Conservation (phyloP, 1,140 invertebrate species). For the Nymphalis io region DNA sequence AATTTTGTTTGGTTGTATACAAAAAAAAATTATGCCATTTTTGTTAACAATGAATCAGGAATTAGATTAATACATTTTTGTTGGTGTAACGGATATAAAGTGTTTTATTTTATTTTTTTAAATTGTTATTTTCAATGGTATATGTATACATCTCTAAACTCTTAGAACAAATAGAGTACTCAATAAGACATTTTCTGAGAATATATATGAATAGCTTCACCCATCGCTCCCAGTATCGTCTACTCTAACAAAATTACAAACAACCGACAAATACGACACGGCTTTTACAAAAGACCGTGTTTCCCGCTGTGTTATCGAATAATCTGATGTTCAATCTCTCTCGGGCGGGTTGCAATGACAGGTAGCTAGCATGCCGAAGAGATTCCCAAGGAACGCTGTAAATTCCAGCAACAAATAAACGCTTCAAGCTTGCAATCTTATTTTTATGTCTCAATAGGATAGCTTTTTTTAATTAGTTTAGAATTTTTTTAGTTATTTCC, state of each 20-base stretch:
- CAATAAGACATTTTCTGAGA: background rate
- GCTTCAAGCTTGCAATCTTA: constrained; percentile 39
- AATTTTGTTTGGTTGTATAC: no score
- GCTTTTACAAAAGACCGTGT: constrained; percentile 39
- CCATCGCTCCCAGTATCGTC: constrained; percentile 27
- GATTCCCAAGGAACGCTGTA: constrained; percentile 42
- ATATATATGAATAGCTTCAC: background rate
- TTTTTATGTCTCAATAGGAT: constrained; percentile 41
- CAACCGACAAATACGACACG: constrained; percentile 36
- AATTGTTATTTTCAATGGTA: no score
- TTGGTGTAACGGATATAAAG: no score
- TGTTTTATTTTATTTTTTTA: no score
- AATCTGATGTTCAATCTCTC: constrained; percentile 47
- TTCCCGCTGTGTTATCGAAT: constrained; percentile 39
- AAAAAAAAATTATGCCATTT: no score
- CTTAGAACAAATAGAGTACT: background rate
- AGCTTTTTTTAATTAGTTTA: constrained; percentile 29
- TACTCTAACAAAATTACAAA: constrained; percentile 42
- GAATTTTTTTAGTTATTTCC: background rate
- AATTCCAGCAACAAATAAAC: constrained; percentile 48
- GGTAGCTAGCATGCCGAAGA: constrained; percentile 54
- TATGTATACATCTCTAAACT: no score
- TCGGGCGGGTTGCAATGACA: constrained; percentile 50
- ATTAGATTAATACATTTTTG: no score
- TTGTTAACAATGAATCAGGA: no score